Evolutionary conservation across 2,797 vertebrate species (phyloP).

Genomic region (Catharus ustulatus): DNA sequence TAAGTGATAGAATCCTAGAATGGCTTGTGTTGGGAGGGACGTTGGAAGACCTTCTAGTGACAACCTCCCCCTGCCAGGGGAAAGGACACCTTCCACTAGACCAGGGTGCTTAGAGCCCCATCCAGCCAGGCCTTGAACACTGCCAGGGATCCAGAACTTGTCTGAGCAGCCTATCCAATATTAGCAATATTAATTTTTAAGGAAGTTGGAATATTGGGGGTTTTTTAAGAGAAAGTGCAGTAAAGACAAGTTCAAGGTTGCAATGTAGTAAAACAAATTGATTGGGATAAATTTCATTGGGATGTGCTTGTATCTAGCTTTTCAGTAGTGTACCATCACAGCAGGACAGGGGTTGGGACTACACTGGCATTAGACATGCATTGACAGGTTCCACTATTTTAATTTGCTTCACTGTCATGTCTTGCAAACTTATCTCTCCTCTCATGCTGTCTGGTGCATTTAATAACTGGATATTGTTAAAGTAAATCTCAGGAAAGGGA

Average conservation of each 20-base stretch:
- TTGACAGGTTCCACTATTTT: constrained; percentile 30
- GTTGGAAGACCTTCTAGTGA: neutral
- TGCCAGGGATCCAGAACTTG: neutral
- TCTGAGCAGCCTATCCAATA: neutral
- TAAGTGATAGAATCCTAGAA: neutral
- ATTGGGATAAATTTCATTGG: neutral
- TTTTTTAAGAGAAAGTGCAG: neutral
- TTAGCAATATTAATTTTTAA: neutral
- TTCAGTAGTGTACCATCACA: neutral
- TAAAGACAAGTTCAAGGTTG: neutral
- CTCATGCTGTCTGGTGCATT: constrained; percentile 12
- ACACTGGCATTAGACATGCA: neutral
- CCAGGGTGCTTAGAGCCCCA: neutral
- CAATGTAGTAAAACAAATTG: neutral
- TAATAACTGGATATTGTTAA: constrained; percentile 54
- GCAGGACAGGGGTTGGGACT: neutral
- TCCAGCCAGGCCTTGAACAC: neutral
- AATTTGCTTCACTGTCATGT: constrained; percentile 54
- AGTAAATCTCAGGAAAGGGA: constrained; percentile 11
- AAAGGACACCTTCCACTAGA: neutral
- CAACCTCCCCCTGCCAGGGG: rapidly evolving
- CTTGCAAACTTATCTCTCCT: constrained; percentile 24
- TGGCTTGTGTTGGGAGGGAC: neutral
- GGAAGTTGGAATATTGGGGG: neutral
- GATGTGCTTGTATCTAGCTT: neutral